phyloP scores from a whole-genome alignment of 2,797 vertebrate species.

The Aselliscus stoliczkanus region DNA sequence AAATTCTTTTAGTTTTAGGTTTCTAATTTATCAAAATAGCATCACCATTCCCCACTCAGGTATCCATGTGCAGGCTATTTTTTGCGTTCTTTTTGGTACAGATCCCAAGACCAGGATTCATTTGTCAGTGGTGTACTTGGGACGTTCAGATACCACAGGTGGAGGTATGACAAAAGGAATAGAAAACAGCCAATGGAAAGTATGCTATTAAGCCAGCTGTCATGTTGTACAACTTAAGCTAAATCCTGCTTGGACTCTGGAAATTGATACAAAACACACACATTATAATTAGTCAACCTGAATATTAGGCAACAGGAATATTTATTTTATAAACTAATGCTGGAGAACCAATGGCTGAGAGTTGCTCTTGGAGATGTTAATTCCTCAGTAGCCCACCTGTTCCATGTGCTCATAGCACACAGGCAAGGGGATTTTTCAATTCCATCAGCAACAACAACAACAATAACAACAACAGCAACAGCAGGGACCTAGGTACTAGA shows the following conservation, averaged over 20 bases:
- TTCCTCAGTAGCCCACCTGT: not conserved
- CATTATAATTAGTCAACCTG: not conserved
- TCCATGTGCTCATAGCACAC: rapidly evolving
- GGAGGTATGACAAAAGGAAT: not conserved
- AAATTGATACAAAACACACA: not conserved
- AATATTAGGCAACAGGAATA: not conserved
- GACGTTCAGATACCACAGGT: not conserved
- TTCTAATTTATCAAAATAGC: not conserved
- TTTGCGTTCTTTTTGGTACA: not conserved
- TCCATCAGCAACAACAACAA: not conserved
- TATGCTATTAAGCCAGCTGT: not conserved
- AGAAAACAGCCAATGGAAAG: not conserved
- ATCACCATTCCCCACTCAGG: not conserved
- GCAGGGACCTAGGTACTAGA: not conserved
- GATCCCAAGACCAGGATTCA: not conserved
- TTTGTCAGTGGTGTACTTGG: not conserved
- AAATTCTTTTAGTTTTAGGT: not conserved
- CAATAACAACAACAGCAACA: no score
- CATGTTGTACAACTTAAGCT: not conserved
- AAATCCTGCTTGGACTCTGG: not conserved
- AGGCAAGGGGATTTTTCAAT: not conserved
- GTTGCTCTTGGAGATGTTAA: not conserved
- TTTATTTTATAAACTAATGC: not conserved
- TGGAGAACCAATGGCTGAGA: not conserved
- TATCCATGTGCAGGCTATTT: not conserved